Conservation (phyloP, 2,888 invertebrate species). For the Cylindroiulus punctatus region DNA sequence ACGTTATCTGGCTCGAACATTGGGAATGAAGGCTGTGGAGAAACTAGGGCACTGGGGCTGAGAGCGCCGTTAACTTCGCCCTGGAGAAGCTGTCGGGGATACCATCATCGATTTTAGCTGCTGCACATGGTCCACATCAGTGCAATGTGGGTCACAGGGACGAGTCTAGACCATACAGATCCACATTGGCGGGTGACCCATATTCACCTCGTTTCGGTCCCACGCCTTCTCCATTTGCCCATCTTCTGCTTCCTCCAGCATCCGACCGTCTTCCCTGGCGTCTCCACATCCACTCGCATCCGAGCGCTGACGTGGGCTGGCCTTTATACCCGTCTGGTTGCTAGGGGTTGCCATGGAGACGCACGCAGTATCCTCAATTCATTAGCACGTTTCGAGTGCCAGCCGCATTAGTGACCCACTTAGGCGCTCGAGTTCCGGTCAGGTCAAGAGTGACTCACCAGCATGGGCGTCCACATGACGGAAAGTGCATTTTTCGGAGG, state of each 20-base stretch:
- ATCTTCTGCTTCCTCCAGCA: background rate
- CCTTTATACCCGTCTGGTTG: background rate
- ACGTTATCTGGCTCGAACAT: background rate
- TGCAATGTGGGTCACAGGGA: constrained; percentile 13
- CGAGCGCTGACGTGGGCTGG: constrained; percentile 7
- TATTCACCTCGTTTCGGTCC: background rate
- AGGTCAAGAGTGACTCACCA: background rate
- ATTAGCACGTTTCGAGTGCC: background rate
- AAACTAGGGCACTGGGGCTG: constrained; percentile 32
- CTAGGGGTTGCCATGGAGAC: constrained; percentile 14
- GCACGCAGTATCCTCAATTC: background rate
- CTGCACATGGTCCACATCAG: background rate
- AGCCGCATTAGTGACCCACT: constrained; percentile 3
- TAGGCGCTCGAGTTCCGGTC: background rate
- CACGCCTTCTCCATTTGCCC: background rate
- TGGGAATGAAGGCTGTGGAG: background rate
- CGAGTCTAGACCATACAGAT: background rate
- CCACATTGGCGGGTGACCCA: background rate
- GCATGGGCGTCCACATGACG: background rate
- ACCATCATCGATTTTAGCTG: constrained; percentile 9
- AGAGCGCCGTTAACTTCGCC: too few relatives aligned
- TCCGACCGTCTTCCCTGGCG: constrained; percentile 6
- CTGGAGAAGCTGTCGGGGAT: background rate
- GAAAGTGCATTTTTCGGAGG: too few relatives aligned
- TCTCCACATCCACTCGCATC: background rate